Conservation (phyloP, 2,888 invertebrate genomes). For the Diachrysia chrysitis region DNA sequence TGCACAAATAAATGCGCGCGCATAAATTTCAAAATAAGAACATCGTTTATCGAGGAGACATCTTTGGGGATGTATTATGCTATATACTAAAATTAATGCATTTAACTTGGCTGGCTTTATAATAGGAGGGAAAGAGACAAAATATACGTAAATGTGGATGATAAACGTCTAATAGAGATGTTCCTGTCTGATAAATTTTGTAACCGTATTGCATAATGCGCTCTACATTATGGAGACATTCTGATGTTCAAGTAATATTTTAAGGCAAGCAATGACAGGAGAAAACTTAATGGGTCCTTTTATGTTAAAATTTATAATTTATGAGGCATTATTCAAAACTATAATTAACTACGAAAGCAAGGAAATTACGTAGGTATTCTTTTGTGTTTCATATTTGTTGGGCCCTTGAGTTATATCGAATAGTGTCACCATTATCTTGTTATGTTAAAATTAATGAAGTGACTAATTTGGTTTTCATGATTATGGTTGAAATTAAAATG, state of each 20-base stretch:
- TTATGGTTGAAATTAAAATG: too few relatives aligned
- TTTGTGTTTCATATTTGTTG: too few relatives aligned
- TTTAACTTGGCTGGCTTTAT: slow-evolving; percentile 28
- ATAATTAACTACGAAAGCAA: slow-evolving; percentile 10
- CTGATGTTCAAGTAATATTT: slow-evolving; percentile 28
- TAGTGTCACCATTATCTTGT: too few relatives aligned
- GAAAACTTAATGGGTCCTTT: slow-evolving; percentile 3
- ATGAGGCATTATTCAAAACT: slow-evolving; percentile 21
- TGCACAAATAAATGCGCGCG: slow-evolving; percentile 68
- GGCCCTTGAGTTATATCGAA: too few relatives aligned
- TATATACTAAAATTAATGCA: slow-evolving; percentile 43
- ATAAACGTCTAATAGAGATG: slow-evolving; percentile 66
- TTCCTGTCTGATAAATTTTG: slow-evolving; percentile 60
- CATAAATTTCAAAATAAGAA: slow-evolving; percentile 80
- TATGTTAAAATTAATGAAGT: too few relatives aligned
- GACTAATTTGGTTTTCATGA: too few relatives aligned
- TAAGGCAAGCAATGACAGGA: slow-evolving; percentile 17
- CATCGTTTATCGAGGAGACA: slow-evolving; percentile 68
- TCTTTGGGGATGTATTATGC: slow-evolving; percentile 53
- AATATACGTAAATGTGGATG: slow-evolving; percentile 45
- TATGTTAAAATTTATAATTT: slow-evolving; percentile 18
- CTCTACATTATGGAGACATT: slow-evolving; percentile 7
- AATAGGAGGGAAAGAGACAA: slow-evolving; percentile 31
- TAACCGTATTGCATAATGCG: slow-evolving; percentile 43
- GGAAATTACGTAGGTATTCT: neutral